Evolutionary conservation across 30 jellyfish, hydroid and myxozoan genomes (phyloP).

Genomic region (Turritopsis rubra): DNA sequence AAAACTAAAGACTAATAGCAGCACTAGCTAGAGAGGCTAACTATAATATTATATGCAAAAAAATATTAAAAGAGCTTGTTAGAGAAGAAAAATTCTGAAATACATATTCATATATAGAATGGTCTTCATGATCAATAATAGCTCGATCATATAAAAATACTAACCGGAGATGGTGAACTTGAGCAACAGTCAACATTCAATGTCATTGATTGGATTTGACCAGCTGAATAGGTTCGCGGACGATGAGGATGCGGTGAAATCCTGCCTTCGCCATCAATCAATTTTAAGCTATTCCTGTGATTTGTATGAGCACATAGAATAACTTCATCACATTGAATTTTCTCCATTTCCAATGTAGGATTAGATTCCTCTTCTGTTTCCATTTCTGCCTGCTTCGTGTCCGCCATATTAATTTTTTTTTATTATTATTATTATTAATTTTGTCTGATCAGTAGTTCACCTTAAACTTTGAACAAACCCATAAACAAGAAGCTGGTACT

Average conservation of each 20-base stretch:
- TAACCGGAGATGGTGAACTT: constrained; percentile 28
- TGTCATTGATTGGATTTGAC: constrained; percentile 17
- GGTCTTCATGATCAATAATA: neutral
- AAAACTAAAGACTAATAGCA: too few species aligned
- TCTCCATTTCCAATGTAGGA: neutral
- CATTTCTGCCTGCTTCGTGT: neutral
- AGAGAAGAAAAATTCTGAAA: too few species aligned
- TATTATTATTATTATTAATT: neutral
- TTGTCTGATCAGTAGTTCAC: neutral
- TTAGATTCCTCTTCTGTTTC: neutral
- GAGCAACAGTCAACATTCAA: constrained; percentile 21
- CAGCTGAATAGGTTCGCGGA: constrained; percentile 5
- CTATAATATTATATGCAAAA: too few species aligned
- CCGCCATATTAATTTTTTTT: constrained; percentile 11
- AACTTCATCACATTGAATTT: neutral
- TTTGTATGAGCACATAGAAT: neutral
- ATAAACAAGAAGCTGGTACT: neutral
- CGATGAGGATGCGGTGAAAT: neutral
- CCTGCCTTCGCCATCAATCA: neutral
- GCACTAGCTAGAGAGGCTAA: too few species aligned
- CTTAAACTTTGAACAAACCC: neutral
- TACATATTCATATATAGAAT: neutral
- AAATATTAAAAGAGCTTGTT: too few species aligned
- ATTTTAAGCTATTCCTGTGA: neutral
- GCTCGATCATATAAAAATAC: neutral